These are phyloP conservation scores for Desmophyllum pertusum DNA, from an alignment of 92 coral and sea anemone genomes.

Conservation along the genomic window DNA sequence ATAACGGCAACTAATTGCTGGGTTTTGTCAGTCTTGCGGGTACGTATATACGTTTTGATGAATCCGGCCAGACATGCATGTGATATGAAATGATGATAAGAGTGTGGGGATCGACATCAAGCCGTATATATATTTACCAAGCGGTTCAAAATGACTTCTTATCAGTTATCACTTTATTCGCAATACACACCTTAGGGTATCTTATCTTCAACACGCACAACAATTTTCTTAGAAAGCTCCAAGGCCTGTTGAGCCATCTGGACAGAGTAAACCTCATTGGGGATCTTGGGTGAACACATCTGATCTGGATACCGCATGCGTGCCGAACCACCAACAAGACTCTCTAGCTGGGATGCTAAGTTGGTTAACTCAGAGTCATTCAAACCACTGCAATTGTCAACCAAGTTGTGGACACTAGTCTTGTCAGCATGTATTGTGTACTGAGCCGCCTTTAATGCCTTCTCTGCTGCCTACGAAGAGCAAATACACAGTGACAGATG, in stretches of 20 bases:
- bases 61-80: too few relatives aligned
- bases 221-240: background rate
- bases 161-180: background rate
- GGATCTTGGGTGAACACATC: conserved; percentile 59
- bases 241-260: background rate
- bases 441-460: conserved; percentile 29
- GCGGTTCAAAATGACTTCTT: too few relatives aligned
- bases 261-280: conserved; percentile 62
- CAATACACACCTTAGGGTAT: background rate
- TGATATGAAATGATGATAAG: too few relatives aligned
- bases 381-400: conserved; percentile 18
- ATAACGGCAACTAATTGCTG: too few relatives aligned
- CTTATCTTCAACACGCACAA: background rate
- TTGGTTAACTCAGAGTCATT: conserved; percentile 9
- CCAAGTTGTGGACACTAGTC: background rate
- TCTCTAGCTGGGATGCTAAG: conserved; percentile 52
- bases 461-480: conserved; percentile 21
- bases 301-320: conserved; percentile 87
- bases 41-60: too few relatives aligned
- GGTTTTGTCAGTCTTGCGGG: too few relatives aligned
- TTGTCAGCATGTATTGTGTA: conserved; percentile 12
- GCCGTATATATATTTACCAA: too few relatives aligned
- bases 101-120: too few relatives aligned
- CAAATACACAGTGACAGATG: background rate
- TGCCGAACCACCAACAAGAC: conserved; percentile 52